phyloP scores from a whole-genome alignment of 2,797 vertebrate genomes.

The Hippopotamyrus pictus region DNA sequence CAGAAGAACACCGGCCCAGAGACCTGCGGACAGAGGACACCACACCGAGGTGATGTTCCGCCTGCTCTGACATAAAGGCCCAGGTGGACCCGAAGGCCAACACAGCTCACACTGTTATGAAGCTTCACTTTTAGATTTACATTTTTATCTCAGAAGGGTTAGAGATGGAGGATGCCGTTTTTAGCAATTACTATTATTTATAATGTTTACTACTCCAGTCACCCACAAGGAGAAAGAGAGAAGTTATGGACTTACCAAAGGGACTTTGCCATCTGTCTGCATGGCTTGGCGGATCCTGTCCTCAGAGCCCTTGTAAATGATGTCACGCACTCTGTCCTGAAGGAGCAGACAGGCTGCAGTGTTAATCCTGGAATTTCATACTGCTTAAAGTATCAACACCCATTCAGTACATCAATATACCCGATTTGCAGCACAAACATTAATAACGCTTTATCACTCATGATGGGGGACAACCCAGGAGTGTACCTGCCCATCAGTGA shows the following conservation, averaged over 20 bases:
- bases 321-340: constrained; percentile 72
- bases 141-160: not conserved
- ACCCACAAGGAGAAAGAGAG: not conserved
- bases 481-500: constrained; percentile 66
- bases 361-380: not conserved
- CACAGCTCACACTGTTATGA: not conserved
- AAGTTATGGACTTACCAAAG: constrained; percentile 62
- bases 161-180: not conserved
- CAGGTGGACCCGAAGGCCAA: not conserved
- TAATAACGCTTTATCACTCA: not conserved
- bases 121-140: not conserved
- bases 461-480: not conserved
- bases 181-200: not conserved
- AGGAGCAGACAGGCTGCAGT: not conserved
- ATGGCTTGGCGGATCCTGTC: constrained; percentile 64
- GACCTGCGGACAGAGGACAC: constrained; percentile 62
- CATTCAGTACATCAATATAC: not conserved
- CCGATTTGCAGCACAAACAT: not conserved
- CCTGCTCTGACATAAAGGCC: not conserved
- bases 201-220: not conserved
- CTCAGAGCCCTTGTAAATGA: constrained; percentile 73
- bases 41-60: not conserved
- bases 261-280: constrained; percentile 70
- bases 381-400: not conserved
- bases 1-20: constrained; percentile 87